A percentile compares a stretch with the other conserved stretches of the same genome.
These are phyloP conservation scores for Heterohyrax brucei DNA, from an alignment of 2,797 vertebrate species.

Conservation along the genomic window DNA sequence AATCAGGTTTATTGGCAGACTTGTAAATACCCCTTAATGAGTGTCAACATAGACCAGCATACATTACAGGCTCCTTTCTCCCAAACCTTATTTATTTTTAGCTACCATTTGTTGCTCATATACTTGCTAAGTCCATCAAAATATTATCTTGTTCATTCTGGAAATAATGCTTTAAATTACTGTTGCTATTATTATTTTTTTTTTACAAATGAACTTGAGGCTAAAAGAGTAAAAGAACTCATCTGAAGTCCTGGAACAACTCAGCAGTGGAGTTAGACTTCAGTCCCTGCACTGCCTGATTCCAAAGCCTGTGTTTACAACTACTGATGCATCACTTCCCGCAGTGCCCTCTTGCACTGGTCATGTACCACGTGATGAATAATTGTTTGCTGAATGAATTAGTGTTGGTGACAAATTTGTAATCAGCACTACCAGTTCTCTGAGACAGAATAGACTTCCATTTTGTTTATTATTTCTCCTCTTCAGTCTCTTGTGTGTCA, in stretches of 20 bases:
- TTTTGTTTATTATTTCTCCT: neutral
- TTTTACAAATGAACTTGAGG: neutral
- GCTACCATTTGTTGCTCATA: neutral
- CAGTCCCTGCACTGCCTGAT: neutral
- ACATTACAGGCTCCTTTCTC: neutral
- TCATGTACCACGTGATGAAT: neutral
- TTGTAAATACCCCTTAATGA: neutral
- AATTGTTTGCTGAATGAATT: neutral
- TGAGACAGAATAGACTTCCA: neutral
- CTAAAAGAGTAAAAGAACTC: neutral
- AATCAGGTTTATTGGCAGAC: neutral
- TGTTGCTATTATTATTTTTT: neutral
- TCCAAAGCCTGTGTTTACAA: neutral
- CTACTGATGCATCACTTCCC: neutral
- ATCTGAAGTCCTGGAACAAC: neutral
- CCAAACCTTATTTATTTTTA: neutral
- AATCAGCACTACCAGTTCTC: neutral
- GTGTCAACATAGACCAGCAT: neutral
- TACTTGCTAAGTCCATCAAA: conserved; percentile 1
- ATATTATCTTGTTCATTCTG: conserved; percentile 10
- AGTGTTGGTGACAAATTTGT: neutral
- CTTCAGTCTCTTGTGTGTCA: neutral
- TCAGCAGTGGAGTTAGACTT: neutral
- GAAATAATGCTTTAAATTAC: neutral
- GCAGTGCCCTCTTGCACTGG: neutral